phyloP scores from a whole-genome alignment of 1,140 invertebrate species.

The Manduca sexta region DNA sequence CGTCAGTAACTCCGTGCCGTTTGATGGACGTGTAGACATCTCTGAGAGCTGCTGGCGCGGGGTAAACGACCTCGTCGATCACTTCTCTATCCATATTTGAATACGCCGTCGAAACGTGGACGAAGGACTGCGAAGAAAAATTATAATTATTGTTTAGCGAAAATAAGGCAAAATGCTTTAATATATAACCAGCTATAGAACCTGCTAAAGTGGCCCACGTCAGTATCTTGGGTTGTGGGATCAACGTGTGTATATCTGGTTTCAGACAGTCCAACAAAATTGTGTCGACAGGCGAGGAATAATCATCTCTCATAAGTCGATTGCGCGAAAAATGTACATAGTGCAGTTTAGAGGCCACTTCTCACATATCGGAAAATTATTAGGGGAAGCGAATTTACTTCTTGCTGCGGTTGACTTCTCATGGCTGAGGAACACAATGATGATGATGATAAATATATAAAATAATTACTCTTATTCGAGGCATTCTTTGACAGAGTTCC shows the following conservation, averaged over 20 bases:
- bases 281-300: too few relatives aligned
- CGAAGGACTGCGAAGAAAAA: constrained; percentile 16
- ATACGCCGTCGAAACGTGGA: constrained; percentile 25
- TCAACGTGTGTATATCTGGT: too few relatives aligned
- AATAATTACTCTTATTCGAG: constrained; percentile 14
- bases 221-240: too few relatives aligned
- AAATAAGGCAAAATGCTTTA: background rate
- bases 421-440: too few relatives aligned
- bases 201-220: too few relatives aligned
- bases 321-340: too few relatives aligned
- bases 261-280: too few relatives aligned
- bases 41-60: constrained; percentile 4
- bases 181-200: too few relatives aligned
- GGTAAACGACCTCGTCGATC: constrained; percentile 23
- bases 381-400: too few relatives aligned
- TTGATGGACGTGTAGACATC: constrained; percentile 19
- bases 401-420: background rate
- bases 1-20: constrained; percentile 11
- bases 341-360: background rate
- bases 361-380: background rate
- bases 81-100: constrained; percentile 12
- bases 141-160: background rate
- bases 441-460: background rate
- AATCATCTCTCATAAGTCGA: too few relatives aligned
- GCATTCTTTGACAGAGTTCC: constrained; percentile 10